Evolutionary conservation across 1,140 invertebrate species (phyloP), one percentile per base, ranked within the genome.

Genomic region (Lepidurus apus): DNA sequence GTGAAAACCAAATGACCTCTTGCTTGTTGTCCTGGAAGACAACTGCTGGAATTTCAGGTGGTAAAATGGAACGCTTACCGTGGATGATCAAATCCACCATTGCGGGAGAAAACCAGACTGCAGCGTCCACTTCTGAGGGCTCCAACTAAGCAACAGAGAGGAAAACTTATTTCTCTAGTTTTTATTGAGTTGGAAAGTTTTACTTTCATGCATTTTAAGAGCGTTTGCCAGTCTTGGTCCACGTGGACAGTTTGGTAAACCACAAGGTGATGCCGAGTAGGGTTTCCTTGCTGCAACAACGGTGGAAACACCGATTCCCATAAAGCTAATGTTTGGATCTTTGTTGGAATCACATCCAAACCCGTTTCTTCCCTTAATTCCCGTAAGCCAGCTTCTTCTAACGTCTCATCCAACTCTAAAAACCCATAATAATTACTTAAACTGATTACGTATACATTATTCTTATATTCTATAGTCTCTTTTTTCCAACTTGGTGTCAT

Each of bases 221-320:
- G 7, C 44, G 21, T 34, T n/a, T 43, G 42, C 53, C 43, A 47
- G 47, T 78, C 47, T 43, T 17, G n/a, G 43, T 43, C n/a, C 53
- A 42, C 53, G 53, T 65, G 21, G 43, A 77, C 11, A 42, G 74
- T 42, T 42, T 85, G 78, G 74, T 85, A 86, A 8, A 84, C 78
- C 21, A 86, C 85, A 65, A 85, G 79, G 80, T 86, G 85, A 76
- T 86, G 85, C 44, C 84, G 80, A n/a, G 75, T 81, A 26, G 85
- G 85, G 5, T 80, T 76, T 13, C 85, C 85, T 10, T 82, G 42
- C 6, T 80, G 79, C 42, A 85, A 79, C 75, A 83, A 82, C 17
- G 83, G 81, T 24, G 85, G 85, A 79, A 81, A 86, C 17, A 83
- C 82, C 1, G 84, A 85, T 82, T 86, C 85, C 85, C 85, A 86